Evolutionary conservation across 1,140 invertebrate species (phyloP), one percentile per base, ranked within the genome.

Genomic region (Micrasema longulum): DNA sequence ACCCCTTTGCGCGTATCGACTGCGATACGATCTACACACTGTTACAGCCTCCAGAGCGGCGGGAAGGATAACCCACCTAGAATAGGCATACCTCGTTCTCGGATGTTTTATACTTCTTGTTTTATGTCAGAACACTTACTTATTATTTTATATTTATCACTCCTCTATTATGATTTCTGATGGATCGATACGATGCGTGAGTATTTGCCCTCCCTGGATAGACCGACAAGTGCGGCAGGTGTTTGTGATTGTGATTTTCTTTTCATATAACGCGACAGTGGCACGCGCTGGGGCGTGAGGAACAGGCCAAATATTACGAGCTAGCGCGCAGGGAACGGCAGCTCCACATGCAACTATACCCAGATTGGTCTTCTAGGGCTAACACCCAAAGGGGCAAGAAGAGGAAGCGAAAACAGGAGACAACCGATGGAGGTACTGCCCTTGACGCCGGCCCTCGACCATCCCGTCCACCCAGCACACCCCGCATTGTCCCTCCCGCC

Each of bases 281-380:
- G 98, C 97, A 99, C 90, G 94, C 95, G 83, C 91, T 99, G 89
- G 94, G 95, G 83, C 92, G 96, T 88, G 95, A 97, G 86, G 97
- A 99, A 89, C 97, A 99, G 89, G 94, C 95, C 84, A 98, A 98
- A 89, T 99, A 99, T 93, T 99, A 99, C 91, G 97, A 99, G 86
- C 92, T 98, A 92, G 97, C 97, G 79, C 90, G 95, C 83, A 93
- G 96, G 86, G 97, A 99, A 88, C 92, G 97, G 86, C 96, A 99
- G 88, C 91, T 97, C 86, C 97, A 98, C 90, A 95, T 97, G 93
- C 95, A 97, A 91, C 91, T 97, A 85, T 98, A 99, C 90, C 97
- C 97, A 82, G 95, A 97, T 89, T 99, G 98, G 98, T 96, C 95
- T 87, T 95, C 92, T 88, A 97, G 97, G 85, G 92, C 97, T 87